phyloP scores from a whole-genome alignment of 2,888 invertebrate genomes.

The Leucophenga montana region DNA sequence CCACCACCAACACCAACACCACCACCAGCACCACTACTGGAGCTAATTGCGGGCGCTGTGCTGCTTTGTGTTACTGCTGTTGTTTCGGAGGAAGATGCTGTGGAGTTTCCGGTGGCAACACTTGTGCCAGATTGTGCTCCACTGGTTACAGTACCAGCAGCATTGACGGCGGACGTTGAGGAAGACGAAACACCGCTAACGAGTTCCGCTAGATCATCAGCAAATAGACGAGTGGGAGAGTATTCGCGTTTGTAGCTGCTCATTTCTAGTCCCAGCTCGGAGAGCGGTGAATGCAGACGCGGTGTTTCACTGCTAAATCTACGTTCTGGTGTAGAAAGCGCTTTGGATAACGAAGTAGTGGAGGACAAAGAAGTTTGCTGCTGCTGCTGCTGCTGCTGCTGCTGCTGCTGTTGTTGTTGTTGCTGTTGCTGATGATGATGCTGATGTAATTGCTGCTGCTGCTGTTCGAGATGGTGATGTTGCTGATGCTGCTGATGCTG shows the following conservation, averaged over 20 bases:
- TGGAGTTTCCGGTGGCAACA: conserved; percentile 22
- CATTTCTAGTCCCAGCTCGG: conserved; percentile 78
- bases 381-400: conserved; percentile 24
- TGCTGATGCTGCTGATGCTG: conserved; percentile 39
- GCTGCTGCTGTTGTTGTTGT: conserved; percentile 33
- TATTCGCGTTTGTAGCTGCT: conserved; percentile 75
- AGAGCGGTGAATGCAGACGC: conserved; percentile 76
- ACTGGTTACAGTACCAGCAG: conserved; percentile 19
- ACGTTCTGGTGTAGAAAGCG: conserved; percentile 67
- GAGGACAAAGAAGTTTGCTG: conserved; percentile 2
- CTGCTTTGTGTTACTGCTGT: conserved; percentile 4
- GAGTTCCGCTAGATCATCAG: conserved; percentile 77
- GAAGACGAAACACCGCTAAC: conserved; percentile 59
- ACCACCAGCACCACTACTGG: conserved; percentile 33
- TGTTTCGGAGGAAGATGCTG: conserved; percentile 37
- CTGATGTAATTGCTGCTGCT: conserved; percentile 18
- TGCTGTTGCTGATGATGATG: conserved; percentile 36
- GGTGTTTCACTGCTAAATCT: conserved; percentile 77
- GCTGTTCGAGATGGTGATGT: conserved; percentile 37
- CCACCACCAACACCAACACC: conserved; percentile 48
- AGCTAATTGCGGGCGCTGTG: neutral
- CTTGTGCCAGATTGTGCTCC: neutral
- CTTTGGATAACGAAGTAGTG: conserved; percentile 39
- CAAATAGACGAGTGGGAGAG: conserved; percentile 78
- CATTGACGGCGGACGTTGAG: conserved; percentile 41